Evolutionary conservation across 2,113 vertebrate genomes (phyloP), one percentile per base, ranked within the genome.

Genomic region (human): DNA sequence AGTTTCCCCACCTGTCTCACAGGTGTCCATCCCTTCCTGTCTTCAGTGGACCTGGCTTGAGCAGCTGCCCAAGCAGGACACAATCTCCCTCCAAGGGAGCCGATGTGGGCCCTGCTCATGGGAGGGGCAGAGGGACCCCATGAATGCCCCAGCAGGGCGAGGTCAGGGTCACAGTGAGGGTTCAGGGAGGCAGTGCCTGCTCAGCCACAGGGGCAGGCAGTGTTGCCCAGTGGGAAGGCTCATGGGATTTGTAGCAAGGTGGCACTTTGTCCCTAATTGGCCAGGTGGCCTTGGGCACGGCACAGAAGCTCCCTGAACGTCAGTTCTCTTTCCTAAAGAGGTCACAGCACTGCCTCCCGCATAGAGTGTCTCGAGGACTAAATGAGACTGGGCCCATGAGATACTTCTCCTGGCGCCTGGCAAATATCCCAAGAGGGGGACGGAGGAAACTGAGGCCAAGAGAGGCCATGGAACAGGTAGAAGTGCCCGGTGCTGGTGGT

Each of bases 361-460:
- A 1, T 0, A 2, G 22, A 2, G 22, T 3, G 8, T 52, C 6
- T 0, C 3, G 4, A 52, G 55, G 66, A 17, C 38, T 66, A 23
- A n/a, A 25, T 11, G 76, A 82, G 38, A 20, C 8, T 17, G 45
- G 75, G 18, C 20, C 18, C 3, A 0, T 8, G 23, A 17, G 0
- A 0, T 11, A 12, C 55, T 43, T 80, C 0, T 0, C 82, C 3
- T 2, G 35, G 20, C 10, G 3, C 57, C 90, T 38, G 48, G 45
- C 52, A 66, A 25, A 27, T 38, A 20, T 57, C 76, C 52, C n/a
- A 1, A 14, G 10, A 16, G 6, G 10, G 12, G 45, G 8, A 7
- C 1, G 25, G 48, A 52, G 90, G 75, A 25, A 43, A 25, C 48
- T 4, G 14, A n/a, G 73, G 64, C 32, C 55, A 38, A 22, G 82